These are phyloP conservation scores for Tineola bisselliella DNA, from an alignment of 2,888 invertebrate species.

Conservation along the genomic window DNA sequence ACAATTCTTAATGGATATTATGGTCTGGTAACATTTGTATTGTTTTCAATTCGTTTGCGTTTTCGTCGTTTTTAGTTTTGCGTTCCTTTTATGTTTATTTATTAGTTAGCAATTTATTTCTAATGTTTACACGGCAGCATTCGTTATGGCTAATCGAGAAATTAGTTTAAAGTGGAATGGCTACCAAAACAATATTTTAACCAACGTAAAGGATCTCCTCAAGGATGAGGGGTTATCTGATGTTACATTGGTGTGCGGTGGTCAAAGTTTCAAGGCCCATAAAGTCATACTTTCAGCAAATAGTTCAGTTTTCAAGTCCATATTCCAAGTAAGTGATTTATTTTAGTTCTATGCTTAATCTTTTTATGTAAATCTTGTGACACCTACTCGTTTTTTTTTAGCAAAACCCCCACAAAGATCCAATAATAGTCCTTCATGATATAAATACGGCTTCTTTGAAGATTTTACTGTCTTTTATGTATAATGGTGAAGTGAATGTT, in stretches of 20 bases:
- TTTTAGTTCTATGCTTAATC: background rate
- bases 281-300: slow-evolving; percentile 75
- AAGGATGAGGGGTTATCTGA: slow-evolving; percentile 74
- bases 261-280: slow-evolving; percentile 73
- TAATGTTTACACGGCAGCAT: slow-evolving; percentile 21
- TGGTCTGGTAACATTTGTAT: background rate
- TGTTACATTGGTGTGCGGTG: slow-evolving; percentile 74
- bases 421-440: slow-evolving; percentile 78
- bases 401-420: slow-evolving; percentile 79
- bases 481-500: slow-evolving; percentile 78
- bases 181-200: slow-evolving; percentile 71
- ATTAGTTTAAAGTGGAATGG: slow-evolving; percentile 78
- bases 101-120: slow-evolving; percentile 20
- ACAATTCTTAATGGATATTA: background rate
- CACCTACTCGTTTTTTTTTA: slow-evolving; percentile 36
- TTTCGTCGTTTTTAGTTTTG: slow-evolving; percentile 24
- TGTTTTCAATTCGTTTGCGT: slow-evolving; percentile 15
- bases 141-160: slow-evolving; percentile 62
- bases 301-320: slow-evolving; percentile 72
- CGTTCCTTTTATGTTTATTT: slow-evolving; percentile 23
- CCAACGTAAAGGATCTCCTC: slow-evolving; percentile 71
- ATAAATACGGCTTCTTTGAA: slow-evolving; percentile 73
- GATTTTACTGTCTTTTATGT: slow-evolving; percentile 75
- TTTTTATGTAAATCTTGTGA: background rate
- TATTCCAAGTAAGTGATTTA: slow-evolving; percentile 63